Conservation (phyloP, 2,888 invertebrate species). For the Suillia variegata region DNA sequence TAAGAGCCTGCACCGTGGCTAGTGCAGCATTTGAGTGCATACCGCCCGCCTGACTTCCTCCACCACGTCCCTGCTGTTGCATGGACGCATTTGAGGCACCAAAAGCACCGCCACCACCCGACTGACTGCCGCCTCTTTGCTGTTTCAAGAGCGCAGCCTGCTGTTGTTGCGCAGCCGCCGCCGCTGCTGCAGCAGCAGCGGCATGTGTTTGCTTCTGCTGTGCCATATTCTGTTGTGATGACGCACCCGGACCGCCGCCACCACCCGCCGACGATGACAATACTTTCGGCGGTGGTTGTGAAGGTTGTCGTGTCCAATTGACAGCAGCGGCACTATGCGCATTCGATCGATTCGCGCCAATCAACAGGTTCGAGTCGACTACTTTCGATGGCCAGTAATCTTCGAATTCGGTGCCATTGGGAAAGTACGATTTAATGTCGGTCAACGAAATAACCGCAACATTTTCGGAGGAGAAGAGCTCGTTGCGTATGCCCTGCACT, state of each 20-base stretch:
- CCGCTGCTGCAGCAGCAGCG: constrained; percentile 33
- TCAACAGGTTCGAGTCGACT: constrained; percentile 78
- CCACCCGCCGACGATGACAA: constrained; percentile 37
- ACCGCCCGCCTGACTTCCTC: constrained; percentile 30
- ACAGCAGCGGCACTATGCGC: constrained; percentile 65
- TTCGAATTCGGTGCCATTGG: constrained; percentile 86
- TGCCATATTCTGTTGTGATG: constrained; percentile 33
- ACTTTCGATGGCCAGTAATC: constrained; percentile 93
- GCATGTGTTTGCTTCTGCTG: constrained; percentile 38
- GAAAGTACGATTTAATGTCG: constrained; percentile 89
- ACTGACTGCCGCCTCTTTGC: constrained; percentile 39
- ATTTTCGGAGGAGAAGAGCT: constrained; percentile 87
- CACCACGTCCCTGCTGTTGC: constrained; percentile 49
- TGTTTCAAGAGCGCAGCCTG: constrained; percentile 42
- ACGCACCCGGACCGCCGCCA: too few species aligned
- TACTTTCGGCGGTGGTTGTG: constrained; percentile 69
- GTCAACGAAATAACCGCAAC: constrained; percentile 89
- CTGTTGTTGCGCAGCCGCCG: constrained; percentile 40
- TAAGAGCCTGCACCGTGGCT: constrained; percentile 54
- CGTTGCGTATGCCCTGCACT: constrained; percentile 90
- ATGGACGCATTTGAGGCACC: constrained; percentile 57
- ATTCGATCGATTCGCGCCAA: constrained; percentile 70
- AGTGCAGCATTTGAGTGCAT: constrained; percentile 48
- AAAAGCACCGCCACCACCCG: constrained; percentile 44
- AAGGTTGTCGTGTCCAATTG: constrained; percentile 80